Evolutionary conservation across 2,888 invertebrate species (phyloP).

Genomic region (Sthenelais limicola): DNA sequence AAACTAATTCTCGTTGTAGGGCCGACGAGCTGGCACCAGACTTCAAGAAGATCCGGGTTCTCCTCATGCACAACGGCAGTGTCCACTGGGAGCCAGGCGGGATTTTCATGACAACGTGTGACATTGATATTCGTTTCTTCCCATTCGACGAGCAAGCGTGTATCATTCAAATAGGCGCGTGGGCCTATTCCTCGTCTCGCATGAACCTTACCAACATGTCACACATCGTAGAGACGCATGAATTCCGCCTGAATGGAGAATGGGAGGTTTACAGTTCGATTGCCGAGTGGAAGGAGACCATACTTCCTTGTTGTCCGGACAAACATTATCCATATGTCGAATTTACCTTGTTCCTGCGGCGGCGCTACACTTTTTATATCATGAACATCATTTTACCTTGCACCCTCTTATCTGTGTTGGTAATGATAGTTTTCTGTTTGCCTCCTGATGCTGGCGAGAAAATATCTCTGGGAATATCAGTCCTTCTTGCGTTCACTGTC

Average conservation of each 20-base stretch:
- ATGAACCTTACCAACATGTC: conserved; percentile 53
- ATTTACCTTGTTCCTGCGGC: conserved; percentile 49
- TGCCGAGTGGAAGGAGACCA: conserved; percentile 49
- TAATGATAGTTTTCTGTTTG: conserved; percentile 61
- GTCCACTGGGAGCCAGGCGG: conserved; percentile 56
- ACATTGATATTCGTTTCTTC: conserved; percentile 55
- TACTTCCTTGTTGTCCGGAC: conserved; percentile 52
- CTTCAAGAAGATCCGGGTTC: conserved; percentile 53
- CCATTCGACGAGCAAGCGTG: conserved; percentile 55
- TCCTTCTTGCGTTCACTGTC: conserved; percentile 60
- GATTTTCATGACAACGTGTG: conserved; percentile 54
- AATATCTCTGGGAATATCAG: conserved; percentile 58
- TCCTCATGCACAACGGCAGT: conserved; percentile 49
- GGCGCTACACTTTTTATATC: conserved; percentile 55
- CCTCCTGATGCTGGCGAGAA: conserved; percentile 65
- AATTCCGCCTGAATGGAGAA: conserved; percentile 53
- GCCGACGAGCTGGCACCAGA: conserved; percentile 54
- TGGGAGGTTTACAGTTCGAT: conserved; percentile 51
- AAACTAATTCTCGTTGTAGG: conserved; percentile 44
- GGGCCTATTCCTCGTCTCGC: conserved; percentile 53
- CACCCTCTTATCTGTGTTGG: conserved; percentile 59
- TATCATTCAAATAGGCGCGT: conserved; percentile 50
- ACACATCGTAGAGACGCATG: conserved; percentile 44
- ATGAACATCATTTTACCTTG: conserved; percentile 60
- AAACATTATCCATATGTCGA: conserved; percentile 52